Base-by-base conservation (phyloP, 2,888 invertebrate species). In the Branchipolynoe longqiensis region DNA sequence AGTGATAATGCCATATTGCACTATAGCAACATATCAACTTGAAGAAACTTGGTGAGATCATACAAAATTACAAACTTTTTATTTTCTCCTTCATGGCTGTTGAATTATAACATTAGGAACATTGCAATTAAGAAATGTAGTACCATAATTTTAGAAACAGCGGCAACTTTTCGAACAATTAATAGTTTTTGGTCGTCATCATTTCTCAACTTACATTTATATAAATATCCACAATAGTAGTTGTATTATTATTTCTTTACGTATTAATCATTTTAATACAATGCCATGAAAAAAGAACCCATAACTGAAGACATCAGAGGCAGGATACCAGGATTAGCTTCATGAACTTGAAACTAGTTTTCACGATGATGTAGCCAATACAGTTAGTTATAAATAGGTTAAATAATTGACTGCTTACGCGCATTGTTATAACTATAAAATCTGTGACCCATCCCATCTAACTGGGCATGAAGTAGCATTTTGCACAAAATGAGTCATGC, bases 51-150 rank as follows among this genome's bases (percentile, higher is more conserved):
- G n/a, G n/a, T n/a, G n/a, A n/a, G n/a, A n/a, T n/a, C n/a, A n/a
- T n/a, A n/a, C n/a, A n/a, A 8, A 48, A 62, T 62, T 25, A 28
- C 62, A 62, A 31, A 62, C 62, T 62, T 62, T 25, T 62, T 62
- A 4, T 31, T 62, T 62, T 31, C 62, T 62, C 62, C 62, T 3
- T 62, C 62, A 25, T 3, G n/a, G 62, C 31, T 62, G 62, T 25
- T 56, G 25, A n/a, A 14, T 56, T 56, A 25, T 56, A 22, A 56
- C 22, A 56, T 56, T 56, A 56, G 25, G 6, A 56, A 14, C 3
- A 14, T 56, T 12, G 3, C 22, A 3, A 56, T 56, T 56, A 56
- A 56, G 56, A n/a, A 22, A n/a, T n/a, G 2, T 2, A 56, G 56
- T 2, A n/a, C 22, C 3, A 12, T 56, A 14, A n/a, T 8, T 48